Evolutionary conservation across 2,113 vertebrate genomes (phyloP).

Genomic region (Grus americana): DNA sequence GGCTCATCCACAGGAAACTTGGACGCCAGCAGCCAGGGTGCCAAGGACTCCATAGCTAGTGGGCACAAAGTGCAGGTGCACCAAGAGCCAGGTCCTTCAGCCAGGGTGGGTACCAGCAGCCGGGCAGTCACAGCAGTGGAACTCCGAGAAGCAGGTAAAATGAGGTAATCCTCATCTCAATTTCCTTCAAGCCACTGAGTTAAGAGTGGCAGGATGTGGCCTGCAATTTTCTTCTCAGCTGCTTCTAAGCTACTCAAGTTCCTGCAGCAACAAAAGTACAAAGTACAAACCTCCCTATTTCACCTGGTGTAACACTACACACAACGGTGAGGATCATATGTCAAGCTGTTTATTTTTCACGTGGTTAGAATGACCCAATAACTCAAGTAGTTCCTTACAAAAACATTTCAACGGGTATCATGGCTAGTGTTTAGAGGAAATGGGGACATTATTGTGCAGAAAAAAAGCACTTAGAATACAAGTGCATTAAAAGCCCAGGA

Average conservation of each 20-base stretch:
- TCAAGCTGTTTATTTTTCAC: constrained; percentile 57
- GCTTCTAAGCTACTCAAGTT: background rate
- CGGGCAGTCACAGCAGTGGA: background rate
- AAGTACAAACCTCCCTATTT: background rate
- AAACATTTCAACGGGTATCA: constrained; percentile 41
- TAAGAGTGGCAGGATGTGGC: constrained; percentile 8
- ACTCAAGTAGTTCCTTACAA: background rate
- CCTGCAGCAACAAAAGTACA: background rate
- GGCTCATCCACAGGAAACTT: background rate
- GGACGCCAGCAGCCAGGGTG: background rate
- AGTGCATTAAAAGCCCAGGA: constrained; percentile 52
- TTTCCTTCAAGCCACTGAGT: background rate
- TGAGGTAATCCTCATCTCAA: background rate
- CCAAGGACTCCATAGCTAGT: background rate
- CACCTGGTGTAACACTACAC: background rate
- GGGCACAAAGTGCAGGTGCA: background rate
- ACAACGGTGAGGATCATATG: background rate
- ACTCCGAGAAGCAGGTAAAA: background rate
- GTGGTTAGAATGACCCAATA: constrained; percentile 43
- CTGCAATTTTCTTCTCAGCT: background rate
- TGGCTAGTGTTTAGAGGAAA: constrained; percentile 37
- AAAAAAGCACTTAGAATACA: constrained; percentile 48
- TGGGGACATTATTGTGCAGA: constrained; percentile 29
- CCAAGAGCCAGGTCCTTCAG: background rate
- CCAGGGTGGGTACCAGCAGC: background rate